phyloP scores from a whole-genome alignment of 2,888 invertebrate genomes.

The Hirtodrosophila duncani region DNA sequence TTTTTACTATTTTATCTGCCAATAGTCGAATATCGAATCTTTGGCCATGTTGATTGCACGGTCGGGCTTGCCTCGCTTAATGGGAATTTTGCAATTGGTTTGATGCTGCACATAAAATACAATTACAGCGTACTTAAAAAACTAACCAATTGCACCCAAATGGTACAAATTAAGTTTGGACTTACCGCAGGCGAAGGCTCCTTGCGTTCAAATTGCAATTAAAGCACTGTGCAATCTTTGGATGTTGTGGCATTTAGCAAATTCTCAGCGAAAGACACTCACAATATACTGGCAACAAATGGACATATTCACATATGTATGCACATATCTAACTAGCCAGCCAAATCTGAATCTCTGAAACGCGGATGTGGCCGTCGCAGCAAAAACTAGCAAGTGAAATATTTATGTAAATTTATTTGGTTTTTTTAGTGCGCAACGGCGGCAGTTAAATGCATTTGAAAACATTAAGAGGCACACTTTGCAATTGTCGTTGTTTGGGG shows the following conservation, averaged over 20 bases:
- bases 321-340: conserved; percentile 22
- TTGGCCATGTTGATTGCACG: not conserved
- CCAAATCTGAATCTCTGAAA: conserved; percentile 51
- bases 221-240: conserved; percentile 32
- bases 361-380: conserved; percentile 58
- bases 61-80: no score
- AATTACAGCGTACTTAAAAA: conserved; percentile 56
- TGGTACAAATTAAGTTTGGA: conserved; percentile 14
- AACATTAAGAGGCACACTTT: conserved; percentile 71
- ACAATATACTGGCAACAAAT: conserved; percentile 32
- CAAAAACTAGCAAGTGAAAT: conserved; percentile 64
- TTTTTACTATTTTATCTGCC: conserved; percentile 46
- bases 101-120: conserved; percentile 58
- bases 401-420: conserved; percentile 71
- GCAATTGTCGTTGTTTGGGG: conserved; percentile 68
- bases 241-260: conserved; percentile 23
- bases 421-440: conserved; percentile 41
- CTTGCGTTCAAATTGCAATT: conserved; percentile 20
- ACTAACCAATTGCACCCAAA: conserved; percentile 13
- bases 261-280: no score
- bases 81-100: conserved; percentile 11
- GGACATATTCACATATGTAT: conserved; percentile 11
- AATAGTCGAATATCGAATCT: conserved; percentile 65
- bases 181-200: conserved; percentile 23
- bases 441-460: conserved; percentile 61